Conservation (phyloP, 2,888 invertebrate genomes). For the Rhogogaster chlorosoma region DNA sequence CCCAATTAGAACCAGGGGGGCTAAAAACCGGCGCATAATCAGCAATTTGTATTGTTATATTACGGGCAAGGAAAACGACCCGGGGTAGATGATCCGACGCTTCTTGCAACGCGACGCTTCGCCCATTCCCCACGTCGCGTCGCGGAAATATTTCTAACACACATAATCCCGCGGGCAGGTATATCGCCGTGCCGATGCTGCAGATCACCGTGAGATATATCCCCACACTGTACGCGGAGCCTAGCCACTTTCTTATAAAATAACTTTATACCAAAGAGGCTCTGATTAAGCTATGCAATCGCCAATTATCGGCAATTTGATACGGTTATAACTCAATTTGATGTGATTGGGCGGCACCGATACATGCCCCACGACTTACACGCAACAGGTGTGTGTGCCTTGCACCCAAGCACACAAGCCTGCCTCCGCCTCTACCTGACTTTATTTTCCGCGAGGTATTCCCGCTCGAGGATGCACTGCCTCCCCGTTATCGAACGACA, state of each 20-base stretch:
- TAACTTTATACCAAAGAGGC: slow-evolving; percentile 51
- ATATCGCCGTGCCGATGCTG: neutral
- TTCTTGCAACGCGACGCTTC: too few relatives aligned
- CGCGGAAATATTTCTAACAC: neutral
- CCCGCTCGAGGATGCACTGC: neutral
- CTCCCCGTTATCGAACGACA: slow-evolving; percentile 24
- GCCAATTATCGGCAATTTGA: slow-evolving; percentile 74
- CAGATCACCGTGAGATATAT: neutral
- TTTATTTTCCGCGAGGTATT: neutral
- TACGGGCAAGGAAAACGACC: neutral
- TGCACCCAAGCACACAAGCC: too few relatives aligned
- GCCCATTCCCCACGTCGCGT: neutral
- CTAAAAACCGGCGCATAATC: slow-evolving; percentile 71
- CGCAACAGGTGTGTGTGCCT: neutral
- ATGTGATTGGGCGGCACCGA: slow-evolving; percentile 70
- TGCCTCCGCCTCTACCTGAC: too few relatives aligned
- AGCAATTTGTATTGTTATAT: slow-evolving; percentile 70
- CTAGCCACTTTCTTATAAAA: slow-evolving; percentile 18
- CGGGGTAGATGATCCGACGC: too few relatives aligned
- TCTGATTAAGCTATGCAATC: slow-evolving; percentile 71
- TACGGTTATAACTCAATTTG: slow-evolving; percentile 75
- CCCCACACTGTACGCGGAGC: neutral
- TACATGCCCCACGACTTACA: neutral
- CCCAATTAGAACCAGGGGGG: slow-evolving; percentile 70
- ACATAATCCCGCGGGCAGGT: neutral